These are phyloP conservation scores for Anhinga anhinga DNA, from an alignment of 2,113 vertebrate species.

Conservation along the genomic window DNA sequence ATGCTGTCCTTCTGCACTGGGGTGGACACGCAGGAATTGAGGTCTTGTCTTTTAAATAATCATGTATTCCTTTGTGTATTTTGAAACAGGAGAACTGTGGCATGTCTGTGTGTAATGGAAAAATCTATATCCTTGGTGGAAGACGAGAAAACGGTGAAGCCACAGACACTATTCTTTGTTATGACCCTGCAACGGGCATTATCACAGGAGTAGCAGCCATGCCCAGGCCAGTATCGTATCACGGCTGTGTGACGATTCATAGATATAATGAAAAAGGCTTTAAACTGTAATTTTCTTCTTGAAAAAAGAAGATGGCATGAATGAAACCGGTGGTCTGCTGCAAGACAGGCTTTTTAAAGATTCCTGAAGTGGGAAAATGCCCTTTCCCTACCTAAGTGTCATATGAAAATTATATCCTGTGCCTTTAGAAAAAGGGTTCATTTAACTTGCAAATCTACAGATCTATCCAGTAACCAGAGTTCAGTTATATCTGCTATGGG, in stretches of 20 bases:
- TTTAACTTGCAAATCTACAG: conserved; percentile 42
- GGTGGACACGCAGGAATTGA: neutral
- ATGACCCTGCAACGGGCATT: conserved; percentile 93
- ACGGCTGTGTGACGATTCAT: conserved; percentile 97
- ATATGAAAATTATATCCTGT: conserved; percentile 41
- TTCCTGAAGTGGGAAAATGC: conserved; percentile 36
- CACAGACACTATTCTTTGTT: conserved; percentile 93
- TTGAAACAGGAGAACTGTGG: conserved; percentile 93
- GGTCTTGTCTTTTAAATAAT: neutral
- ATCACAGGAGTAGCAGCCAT: conserved; percentile 95
- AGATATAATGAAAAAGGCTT: conserved; percentile 95
- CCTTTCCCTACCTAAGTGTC: conserved; percentile 32
- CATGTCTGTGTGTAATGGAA: conserved; percentile 98
- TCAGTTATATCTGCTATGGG: neutral
- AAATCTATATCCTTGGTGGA: conserved; percentile 97
- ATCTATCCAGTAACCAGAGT: conserved; percentile 9
- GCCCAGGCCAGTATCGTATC: conserved; percentile 96
- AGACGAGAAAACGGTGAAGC: conserved; percentile 92
- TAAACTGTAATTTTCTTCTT: conserved; percentile 73
- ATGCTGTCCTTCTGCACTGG: neutral
- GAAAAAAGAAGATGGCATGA: conserved; percentile 22
- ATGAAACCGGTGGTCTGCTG: conserved; percentile 38
- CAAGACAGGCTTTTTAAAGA: conserved; percentile 55
- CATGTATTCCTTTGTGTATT: neutral
- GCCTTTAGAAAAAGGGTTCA: conserved; percentile 54